Base-by-base conservation (phyloP, 2,113 vertebrate genomes). In the Macaca nemestrina region DNA sequence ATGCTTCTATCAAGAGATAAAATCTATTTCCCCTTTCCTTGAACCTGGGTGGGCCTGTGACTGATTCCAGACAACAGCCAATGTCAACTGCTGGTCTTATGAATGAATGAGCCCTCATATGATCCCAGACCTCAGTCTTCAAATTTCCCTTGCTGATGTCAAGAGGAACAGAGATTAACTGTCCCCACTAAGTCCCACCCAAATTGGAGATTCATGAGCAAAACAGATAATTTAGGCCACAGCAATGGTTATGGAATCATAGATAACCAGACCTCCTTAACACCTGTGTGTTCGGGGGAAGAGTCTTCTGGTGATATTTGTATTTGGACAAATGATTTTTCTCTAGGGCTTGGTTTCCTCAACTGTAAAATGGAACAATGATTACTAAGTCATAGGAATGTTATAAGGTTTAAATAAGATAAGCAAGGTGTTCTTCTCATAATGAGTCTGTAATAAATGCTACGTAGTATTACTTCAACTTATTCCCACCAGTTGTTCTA, bases 381-480 rank as follows among this genome's bases (percentile, higher is more conserved):
- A 67, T 87, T 79, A 82, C 52, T 38, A 87, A 25, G 4, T 84
- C 89, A 70, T 35, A 55, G 64, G 50, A 94, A 88, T 50, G 32
- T 55, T 48, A 32, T 80, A 72, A 73, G 6, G 20, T 61, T 91
- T 84, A 90, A 90, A 87, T 45, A 57, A 96, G 45, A 64, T 70
- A 88, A 94, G 78, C 1, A 50, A 59, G 35, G 32, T 67, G 20
- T 48, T 68, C 55, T 87, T 90, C 48, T 81, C 79, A 93, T 73
- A 70, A 50, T 40, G 18, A 38, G n/a, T 83, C n/a, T 70, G 72
- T 61, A 61, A 64, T 81, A 94, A 93, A 80, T 80, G 38, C 72
- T 84, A 88, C 11, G 12, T 78, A 93, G 32, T 78, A 92, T 52
- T 67, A 94, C 45, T 80, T 94, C 70, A 87, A 75, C 25, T 90